Evolutionary conservation across 2,113 vertebrate species (phyloP), one percentile per base, ranked within the genome.

Genomic region (Dicerorhinus sumatrensis): DNA sequence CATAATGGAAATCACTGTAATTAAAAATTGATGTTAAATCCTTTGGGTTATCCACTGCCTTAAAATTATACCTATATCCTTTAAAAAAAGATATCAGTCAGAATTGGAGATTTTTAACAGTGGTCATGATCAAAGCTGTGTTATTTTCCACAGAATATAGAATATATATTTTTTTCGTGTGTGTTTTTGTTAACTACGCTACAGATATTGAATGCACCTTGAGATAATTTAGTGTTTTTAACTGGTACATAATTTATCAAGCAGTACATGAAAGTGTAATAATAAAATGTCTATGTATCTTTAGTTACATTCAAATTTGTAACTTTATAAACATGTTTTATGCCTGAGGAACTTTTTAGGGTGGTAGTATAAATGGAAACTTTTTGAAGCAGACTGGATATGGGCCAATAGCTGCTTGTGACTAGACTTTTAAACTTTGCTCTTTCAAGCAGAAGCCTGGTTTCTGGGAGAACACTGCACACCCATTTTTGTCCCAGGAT

Each of bases 171-270:
- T 99, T 99, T 99, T 98, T 98, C 98, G 98, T 99, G 98, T 98
- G 98, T 98, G 98, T 98, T 99, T 99, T 99, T 99, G 99, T 99
- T 99, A 99, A 99, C 99, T 99, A 98, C 95, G 98, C 99, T 99
- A 99, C 98, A 98, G 96, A 98, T 99, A 99, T 98, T 98, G 98
- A 99, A 99, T 99, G 99, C 99, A 99, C 99, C 98, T 99, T 99
- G 98, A 99, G 98, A 98, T 99, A 98, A 99, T 99, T 99, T 99
- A 99, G 99, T 99, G 99, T 99, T 99, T 99, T 99, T 99, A 99
- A 99, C 99, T 98, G 99, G 98, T 99, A 99, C 98, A 98, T 99
- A 99, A 99, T 99, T 99, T 99, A 99, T 99, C 98, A 94, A 98
- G 97, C 98, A 98, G 98, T 99, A 99, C 98, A 98, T 99, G 97